A percentile compares a stretch with the other conserved stretches of the same genome.
Conservation (phyloP, 1,140 invertebrate species). For the Vanessa tameamea region DNA sequence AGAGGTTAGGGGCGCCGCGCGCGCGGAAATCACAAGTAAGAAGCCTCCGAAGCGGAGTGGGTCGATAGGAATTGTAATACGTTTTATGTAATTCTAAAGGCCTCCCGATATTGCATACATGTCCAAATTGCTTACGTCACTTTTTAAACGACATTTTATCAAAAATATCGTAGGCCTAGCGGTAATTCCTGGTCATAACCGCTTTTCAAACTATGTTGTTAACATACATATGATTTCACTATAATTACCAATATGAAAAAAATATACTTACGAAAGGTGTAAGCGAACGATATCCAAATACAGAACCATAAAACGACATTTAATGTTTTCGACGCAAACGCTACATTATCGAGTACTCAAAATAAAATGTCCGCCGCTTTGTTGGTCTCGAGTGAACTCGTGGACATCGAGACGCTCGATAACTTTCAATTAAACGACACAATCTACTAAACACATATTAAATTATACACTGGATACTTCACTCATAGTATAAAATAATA, state of each 20-base stretch:
- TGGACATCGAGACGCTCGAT: constrained; percentile 78
- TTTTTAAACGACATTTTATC: constrained; percentile 69
- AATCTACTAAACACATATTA: constrained; percentile 71
- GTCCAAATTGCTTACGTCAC: constrained; percentile 72
- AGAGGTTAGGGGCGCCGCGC: constrained; percentile 79
- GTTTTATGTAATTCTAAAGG: constrained; percentile 59
- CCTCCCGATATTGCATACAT: constrained; percentile 47
- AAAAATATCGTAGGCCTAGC: constrained; percentile 74
- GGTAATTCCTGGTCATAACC: constrained; percentile 69
- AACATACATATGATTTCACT: constrained; percentile 50
- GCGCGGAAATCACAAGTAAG: constrained; percentile 73
- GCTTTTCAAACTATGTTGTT: constrained; percentile 56
- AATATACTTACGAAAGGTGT: constrained; percentile 79
- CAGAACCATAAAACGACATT: constrained; percentile 79
- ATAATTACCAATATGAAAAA: constrained; percentile 53
- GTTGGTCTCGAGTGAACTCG: constrained; percentile 80
- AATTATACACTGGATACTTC: constrained; percentile 67
- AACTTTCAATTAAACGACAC: constrained; percentile 69
- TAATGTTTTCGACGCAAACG: constrained; percentile 80
- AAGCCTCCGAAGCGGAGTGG: constrained; percentile 72
- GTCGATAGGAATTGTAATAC: constrained; percentile 69
- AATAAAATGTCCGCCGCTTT: constrained; percentile 82
- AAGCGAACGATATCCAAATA: constrained; percentile 77
- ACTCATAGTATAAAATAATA: constrained; percentile 67
- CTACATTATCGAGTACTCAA: constrained; percentile 82